Evolutionary conservation across 1,140 invertebrate species (phyloP).

Genomic region (Papilio xuthus): DNA sequence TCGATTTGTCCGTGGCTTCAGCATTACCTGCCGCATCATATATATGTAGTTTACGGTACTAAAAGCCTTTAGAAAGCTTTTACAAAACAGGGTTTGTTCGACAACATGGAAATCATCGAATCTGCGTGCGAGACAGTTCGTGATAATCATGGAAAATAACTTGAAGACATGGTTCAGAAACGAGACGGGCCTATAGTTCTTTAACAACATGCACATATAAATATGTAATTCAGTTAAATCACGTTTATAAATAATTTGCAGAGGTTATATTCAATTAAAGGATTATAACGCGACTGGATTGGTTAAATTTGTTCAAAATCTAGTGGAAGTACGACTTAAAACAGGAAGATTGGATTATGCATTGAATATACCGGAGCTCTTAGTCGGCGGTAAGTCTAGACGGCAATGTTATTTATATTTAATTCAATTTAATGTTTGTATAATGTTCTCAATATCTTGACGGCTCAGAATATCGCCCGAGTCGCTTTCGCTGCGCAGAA

Average conservation of each 20-base stretch:
- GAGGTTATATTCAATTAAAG: conserved; percentile 35
- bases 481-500: no score
- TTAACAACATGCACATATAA: neutral
- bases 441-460: no score
- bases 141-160: neutral
- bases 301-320: conserved; percentile 30
- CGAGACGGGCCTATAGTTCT: neutral
- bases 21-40: no score
- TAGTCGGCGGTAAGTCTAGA: conserved; percentile 31
- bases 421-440: neutral
- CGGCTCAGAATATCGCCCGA: no score
- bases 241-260: no score
- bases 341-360: conserved; percentile 42
- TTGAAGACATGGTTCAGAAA: neutral
- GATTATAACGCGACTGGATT: conserved; percentile 30
- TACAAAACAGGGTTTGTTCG: neutral
- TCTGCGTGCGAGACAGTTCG: neutral
- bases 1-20: neutral
- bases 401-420: neutral
- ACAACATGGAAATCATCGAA: neutral
- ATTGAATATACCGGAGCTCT: conserved; percentile 37
- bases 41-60: no score
- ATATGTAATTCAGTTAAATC: neutral
- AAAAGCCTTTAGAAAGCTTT: no score
- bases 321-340: conserved; percentile 37